These are phyloP conservation scores for Bucorvus abyssinicus DNA, from an alignment of 2,797 vertebrate species.

Conservation along the genomic window DNA sequence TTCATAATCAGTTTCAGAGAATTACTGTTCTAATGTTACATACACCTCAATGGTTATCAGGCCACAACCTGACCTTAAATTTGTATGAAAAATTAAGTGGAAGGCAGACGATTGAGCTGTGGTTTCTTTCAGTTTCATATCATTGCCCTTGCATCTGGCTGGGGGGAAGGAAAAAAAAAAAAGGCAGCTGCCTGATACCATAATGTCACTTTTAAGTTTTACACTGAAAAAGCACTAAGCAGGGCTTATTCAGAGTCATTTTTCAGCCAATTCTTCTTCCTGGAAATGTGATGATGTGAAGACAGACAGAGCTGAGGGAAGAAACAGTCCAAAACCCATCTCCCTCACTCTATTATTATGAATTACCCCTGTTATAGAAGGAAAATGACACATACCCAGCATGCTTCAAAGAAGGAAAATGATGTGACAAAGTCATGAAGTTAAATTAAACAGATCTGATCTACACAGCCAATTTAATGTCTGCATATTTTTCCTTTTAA, in stretches of 20 bases:
- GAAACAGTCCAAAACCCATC: conserved; percentile 69
- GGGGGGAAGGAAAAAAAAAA: not conserved
- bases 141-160: conserved; percentile 66
- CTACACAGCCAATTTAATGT: conserved; percentile 31
- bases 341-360: conserved; percentile 72
- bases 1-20: conserved; percentile 42
- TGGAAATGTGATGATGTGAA: conserved; percentile 78
- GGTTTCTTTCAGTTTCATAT: conserved; percentile 78
- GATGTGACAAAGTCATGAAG: conserved; percentile 60
- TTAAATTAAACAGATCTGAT: conserved; percentile 68
- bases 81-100: conserved; percentile 83
- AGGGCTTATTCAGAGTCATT: conserved; percentile 70
- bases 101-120: conserved; percentile 75
- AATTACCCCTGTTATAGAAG: conserved; percentile 54
- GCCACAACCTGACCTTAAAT: conserved; percentile 75
- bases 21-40: conserved; percentile 59
- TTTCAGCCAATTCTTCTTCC: conserved; percentile 75
- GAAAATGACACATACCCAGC: conserved; percentile 43
- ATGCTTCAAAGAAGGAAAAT: conserved; percentile 74
- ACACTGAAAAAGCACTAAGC: conserved; percentile 63
- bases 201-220: conserved; percentile 76
- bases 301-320: conserved; percentile 72
- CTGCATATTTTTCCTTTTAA: conserved; percentile 41
- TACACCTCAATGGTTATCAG: conserved; percentile 56
- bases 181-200: conserved; percentile 63